A percentile compares a stretch with the other conserved stretches of the same genome.
Evolutionary conservation across 2,113 vertebrate genomes (phyloP).

Genomic region (Mesoclemmys tuberculata): DNA sequence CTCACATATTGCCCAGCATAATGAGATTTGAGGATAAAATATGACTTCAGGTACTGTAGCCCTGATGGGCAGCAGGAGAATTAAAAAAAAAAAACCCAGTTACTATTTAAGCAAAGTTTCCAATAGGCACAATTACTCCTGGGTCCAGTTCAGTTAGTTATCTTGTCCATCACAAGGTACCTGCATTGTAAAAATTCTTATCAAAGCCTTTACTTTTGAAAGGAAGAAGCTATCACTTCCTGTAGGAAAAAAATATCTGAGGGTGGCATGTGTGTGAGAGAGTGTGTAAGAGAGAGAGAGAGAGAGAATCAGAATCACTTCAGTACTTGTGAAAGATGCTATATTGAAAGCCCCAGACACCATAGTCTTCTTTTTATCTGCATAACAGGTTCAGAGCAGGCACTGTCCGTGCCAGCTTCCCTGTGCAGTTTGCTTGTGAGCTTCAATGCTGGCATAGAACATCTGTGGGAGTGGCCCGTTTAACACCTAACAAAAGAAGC

Average conservation of each 20-base stretch:
- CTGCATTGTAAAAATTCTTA: not conserved
- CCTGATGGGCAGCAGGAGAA: not conserved
- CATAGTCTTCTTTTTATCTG: not conserved
- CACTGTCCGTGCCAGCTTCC: not conserved
- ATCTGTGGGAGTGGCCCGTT: not conserved
- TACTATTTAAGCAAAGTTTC: not conserved
- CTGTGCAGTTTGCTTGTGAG: fast-evolving
- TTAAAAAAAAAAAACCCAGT: not conserved
- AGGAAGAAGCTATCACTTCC: not conserved
- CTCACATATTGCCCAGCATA: not conserved
- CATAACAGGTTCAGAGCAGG: not conserved
- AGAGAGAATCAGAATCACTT: not conserved
- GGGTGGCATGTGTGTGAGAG: not conserved
- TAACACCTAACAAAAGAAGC: not conserved
- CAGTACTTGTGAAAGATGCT: not conserved
- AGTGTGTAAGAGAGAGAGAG: not conserved
- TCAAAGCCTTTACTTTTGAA: not conserved
- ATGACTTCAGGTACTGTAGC: not conserved
- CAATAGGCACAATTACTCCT: not conserved
- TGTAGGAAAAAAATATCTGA: not conserved
- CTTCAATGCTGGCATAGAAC: not conserved
- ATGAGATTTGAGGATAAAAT: not conserved
- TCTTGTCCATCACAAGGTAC: not conserved
- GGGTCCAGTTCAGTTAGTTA: not conserved
- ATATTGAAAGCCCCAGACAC: not conserved